Base-by-base conservation (phyloP, 2,113 vertebrate species). In the Osmerus mordax region DNA sequence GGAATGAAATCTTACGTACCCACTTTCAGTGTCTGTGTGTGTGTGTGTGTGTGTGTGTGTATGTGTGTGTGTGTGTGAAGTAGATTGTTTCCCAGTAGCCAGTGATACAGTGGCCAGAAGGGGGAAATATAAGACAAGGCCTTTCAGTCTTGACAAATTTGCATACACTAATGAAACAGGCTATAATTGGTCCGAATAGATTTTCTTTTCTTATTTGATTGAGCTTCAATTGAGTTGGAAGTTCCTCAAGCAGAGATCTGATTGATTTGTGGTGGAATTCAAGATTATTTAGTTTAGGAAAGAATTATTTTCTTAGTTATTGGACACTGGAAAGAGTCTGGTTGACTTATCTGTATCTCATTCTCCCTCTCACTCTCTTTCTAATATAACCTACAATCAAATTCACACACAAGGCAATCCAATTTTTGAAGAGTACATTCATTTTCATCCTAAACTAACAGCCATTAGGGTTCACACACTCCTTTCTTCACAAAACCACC, bases 261-360 rank as follows among this genome's bases (percentile, higher is more conserved):
- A 97, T 96, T 96, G 95, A 97, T 97, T 91, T 94, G 93, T 87
- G 93, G 91, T 92, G 93, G 89, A 93, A 95, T 96, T 94, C 89
- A 81, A 86, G 91, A 91, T 90, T 92, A 92, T 95, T 94, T 91
- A 86, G 91, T 91, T 93, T 91, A 88, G 90, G 89, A 91, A 95
- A 96, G 94, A 95, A 96, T 96, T 93, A 94, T 92, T 91, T 92
- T 92, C 88, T 91, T 91, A 93, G 95, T 94, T 90, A 87, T 87
- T 86, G 87, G 77, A 19, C 69, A 74, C 80, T 70, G 66, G 71
- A 82, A 86, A 82, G 84, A 87, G 82, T 83, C 84, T 85, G 69
- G 84, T 80, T 62, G 55, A 59, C 32, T 41, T 56, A 65, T 69
- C 71, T 65, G 64, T 53, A 70, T 66, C 19, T 62, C 56, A 66